Base-by-base conservation (phyloP, 2,888 invertebrate species). In the Drosophila macrospina region DNA sequence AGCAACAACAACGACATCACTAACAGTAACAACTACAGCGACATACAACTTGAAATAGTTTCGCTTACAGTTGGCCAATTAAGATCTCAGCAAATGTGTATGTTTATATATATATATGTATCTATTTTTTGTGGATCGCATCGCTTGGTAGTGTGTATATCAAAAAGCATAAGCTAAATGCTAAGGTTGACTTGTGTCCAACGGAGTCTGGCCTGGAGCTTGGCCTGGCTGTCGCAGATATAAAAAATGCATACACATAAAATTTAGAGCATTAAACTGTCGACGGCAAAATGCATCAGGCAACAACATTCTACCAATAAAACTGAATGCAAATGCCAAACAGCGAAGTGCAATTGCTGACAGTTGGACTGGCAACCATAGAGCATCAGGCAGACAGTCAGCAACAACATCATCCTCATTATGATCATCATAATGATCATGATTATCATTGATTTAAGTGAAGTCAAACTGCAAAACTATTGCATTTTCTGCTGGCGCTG, bases 211-310 rank as follows among this genome's bases (percentile, higher is more conserved):
- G 24, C n/a, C 41, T n/a, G 11, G 16, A 20, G 20, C 20, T 20
- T 20, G 20, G 20, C 63, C 52, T 42, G 66, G 54, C 69, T 82
- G 75, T 69, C 77, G 62, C 60, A 47, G 41, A 42, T 62, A 63
- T 57, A 63, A 72, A 61, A 68, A 74, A 71, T 81, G 72, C 70
- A 81, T 72, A 77, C 82, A 86, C 76, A 80, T 82, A 86, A 82
- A 84, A 84, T 84, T 80, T 83, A 75, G 83, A 84, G 86, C 86
- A 83, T 84, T 83, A 88, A 86, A 84, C 85, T 88, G 86, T 86
- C 87, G 79, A 60, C 45, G 34, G 64, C 47, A 54, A 69, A 70
- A 16, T 42, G 61, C 63, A 52, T 48, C 69, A 54, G 37, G 34
- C 45, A 52, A 59, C 73, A 76, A 63, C 64, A 68, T 54, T 63